Evolutionary conservation across 2,797 vertebrate genomes (phyloP).

Genomic region (Sebastes goodei): DNA sequence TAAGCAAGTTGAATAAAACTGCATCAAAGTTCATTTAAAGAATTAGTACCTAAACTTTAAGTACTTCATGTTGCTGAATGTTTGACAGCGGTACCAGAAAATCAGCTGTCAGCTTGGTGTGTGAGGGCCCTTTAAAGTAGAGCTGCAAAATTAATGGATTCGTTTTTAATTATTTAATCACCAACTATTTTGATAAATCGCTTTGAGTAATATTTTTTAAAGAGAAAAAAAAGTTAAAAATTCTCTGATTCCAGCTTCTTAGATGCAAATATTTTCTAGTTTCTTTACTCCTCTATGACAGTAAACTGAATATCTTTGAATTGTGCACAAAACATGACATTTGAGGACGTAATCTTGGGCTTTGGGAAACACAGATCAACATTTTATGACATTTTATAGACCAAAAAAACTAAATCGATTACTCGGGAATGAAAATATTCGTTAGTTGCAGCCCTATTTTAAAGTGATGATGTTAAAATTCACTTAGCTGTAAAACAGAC

Average conservation of each 20-base stretch:
- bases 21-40: background rate
- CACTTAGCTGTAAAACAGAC: background rate
- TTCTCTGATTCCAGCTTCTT: background rate
- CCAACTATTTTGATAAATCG: too few species aligned
- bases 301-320: background rate
- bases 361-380: background rate
- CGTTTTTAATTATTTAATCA: too few species aligned
- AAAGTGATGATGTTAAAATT: background rate
- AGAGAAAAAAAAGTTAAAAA: fast-evolving
- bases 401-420: background rate
- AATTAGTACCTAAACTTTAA: background rate
- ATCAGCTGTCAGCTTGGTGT: background rate
- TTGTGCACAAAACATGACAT: background rate
- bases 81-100: background rate
- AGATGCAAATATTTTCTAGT: background rate
- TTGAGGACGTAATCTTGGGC: background rate
- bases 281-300: background rate
- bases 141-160: too few species aligned
- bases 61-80: background rate
- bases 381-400: background rate
- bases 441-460: background rate
- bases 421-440: too few species aligned
- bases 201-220: too few species aligned
- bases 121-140: background rate
- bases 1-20: background rate